phyloP scores from a whole-genome alignment of 2,113 vertebrate genomes.

The Mesitornis unicolor region DNA sequence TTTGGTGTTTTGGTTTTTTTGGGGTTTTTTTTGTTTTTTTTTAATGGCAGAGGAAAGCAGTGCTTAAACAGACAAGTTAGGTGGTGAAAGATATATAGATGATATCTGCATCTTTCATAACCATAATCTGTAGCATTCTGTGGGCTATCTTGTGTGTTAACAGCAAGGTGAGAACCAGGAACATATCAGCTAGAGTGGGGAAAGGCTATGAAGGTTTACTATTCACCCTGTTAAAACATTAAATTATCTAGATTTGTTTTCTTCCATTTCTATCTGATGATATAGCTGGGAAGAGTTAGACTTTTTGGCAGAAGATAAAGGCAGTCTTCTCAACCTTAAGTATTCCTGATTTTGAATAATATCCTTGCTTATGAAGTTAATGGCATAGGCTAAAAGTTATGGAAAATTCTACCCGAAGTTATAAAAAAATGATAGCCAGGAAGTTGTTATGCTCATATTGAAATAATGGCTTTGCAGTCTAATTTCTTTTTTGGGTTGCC shows the following conservation, averaged over 20 bases:
- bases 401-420: not conserved
- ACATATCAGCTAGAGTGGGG: not conserved
- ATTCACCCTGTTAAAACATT: not conserved
- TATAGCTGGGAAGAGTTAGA: not conserved
- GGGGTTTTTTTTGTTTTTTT: not conserved
- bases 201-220: not conserved
- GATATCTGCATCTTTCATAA: not conserved
- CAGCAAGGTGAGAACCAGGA: not conserved
- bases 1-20: too few species aligned
- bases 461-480: not conserved
- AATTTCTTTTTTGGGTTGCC: not conserved
- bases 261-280: not conserved
- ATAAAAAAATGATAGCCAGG: not conserved
- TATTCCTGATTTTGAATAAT: conserved; percentile 24
- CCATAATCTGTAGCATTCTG: not conserved
- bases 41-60: not conserved
- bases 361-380: not conserved
- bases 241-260: not conserved
- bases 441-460: not conserved
- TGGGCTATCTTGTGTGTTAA: not conserved
- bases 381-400: not conserved
- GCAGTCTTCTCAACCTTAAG: not conserved
- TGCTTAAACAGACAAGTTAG: not conserved
- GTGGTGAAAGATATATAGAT: not conserved
- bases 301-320: conserved; percentile 19